Conservation (phyloP, 2,888 invertebrate species). For the Drosophila glabriapex region DNA sequence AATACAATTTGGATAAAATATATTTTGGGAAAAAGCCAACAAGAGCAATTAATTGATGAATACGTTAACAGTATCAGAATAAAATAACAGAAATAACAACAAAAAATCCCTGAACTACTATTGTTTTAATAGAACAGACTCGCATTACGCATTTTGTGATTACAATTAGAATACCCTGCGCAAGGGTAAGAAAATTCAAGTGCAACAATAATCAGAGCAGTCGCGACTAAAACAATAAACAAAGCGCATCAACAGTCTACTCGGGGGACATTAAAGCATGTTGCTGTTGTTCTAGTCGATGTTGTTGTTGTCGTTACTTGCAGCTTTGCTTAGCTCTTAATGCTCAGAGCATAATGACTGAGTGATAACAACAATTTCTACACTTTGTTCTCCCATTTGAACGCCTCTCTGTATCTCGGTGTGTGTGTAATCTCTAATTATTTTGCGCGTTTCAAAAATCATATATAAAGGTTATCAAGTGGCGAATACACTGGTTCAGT, state of each 20-base stretch:
- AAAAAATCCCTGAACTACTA: neutral
- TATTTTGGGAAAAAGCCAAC: neutral
- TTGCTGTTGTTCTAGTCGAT: conserved; percentile 7
- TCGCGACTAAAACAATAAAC: conserved; percentile 24
- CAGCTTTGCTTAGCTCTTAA: conserved; percentile 16
- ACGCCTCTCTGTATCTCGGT: conserved; percentile 7
- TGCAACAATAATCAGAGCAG: conserved; percentile 33
- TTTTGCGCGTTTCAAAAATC: conserved; percentile 45
- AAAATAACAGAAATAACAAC: neutral
- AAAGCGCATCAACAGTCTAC: conserved; percentile 39
- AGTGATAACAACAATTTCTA: conserved; percentile 59
- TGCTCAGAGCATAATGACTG: conserved; percentile 55
- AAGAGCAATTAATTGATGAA: neutral
- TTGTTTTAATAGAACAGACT: neutral
- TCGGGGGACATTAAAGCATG: conserved; percentile 19
- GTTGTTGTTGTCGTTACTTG: conserved; percentile 4
- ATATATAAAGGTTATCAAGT: conserved; percentile 68
- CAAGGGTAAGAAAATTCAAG: conserved; percentile 1
- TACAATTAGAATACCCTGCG: neutral
- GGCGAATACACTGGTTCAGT: conserved; percentile 52
- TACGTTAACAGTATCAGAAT: neutral
- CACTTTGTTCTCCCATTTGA: conserved; percentile 35
- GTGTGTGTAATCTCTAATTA: conserved; percentile 31
- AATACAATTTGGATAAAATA: neutral
- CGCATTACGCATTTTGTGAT: neutral